Evolutionary conservation across 2,797 vertebrate species (phyloP), one percentile per base, ranked within the genome.

Genomic region (Pelodytes ibericus): DNA sequence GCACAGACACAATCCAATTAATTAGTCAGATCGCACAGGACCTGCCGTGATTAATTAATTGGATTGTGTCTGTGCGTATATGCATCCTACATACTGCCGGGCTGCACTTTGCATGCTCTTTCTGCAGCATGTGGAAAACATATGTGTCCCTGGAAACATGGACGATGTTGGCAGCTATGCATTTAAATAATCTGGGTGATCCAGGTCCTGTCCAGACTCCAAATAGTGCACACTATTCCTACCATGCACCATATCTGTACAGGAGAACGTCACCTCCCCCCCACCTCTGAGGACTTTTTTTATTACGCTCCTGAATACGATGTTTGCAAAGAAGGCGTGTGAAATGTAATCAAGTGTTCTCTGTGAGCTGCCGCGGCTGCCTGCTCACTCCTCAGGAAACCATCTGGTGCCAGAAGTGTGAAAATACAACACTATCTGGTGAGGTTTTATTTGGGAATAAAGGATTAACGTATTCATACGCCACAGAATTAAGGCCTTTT

Each of bases 301-400:
- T 72, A 78, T 72, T 78, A 78, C 49, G 16, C 49, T 49, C 36
- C 56, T 72, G 70, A 72, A 78, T 72, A 62, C 59, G 61, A 77
- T 67, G 69, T 77, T 77, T 77, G 75, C 61, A 72, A 59, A 77
- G 75, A 72, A 65, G 56, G 51, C 49, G 53, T 56, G 63, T 61
- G 70, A 72, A 78, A 78, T 78, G 76, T 66, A 78, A 78, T 78
- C 75, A 77, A 60, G 63, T 61, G 62, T 51, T 60, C 27, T 71
- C 69, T 36, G 49, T 29, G 57, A 72, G 70, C 63, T 41, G 60
- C 67, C 6, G 47, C 49, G 29, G 41, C 25, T 39, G 41, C 31
- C n/a, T 51, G 13, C 62, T 44, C 53, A 44, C 29, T 61, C 29
- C 60, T 66, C 62, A 22, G 51, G 53, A 39, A 72, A 78, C 76